These are phyloP conservation scores for Toxostoma redivivum DNA, from an alignment of 2,113 vertebrate genomes.

Conservation along the genomic window DNA sequence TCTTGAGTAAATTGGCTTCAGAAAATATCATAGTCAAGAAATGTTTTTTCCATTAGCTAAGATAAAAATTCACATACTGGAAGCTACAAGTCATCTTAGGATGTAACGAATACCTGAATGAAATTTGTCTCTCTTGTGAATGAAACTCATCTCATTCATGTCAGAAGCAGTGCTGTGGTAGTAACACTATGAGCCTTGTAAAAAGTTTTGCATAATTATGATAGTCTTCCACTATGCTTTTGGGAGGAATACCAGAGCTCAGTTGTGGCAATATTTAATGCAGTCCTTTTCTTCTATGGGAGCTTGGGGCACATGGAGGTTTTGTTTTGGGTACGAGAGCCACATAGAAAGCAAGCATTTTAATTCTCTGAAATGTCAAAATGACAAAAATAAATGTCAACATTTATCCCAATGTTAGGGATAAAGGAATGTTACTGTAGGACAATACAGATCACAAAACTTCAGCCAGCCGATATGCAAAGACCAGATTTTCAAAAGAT, in stretches of 20 bases:
- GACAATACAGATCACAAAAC: background rate
- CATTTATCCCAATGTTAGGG: background rate
- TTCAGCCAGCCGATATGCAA: background rate
- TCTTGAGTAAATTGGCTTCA: background rate
- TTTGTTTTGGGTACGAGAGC: background rate
- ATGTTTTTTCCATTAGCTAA: background rate
- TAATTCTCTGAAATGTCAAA: background rate
- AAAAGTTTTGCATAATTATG: background rate
- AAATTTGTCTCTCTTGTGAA: background rate
- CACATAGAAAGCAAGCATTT: rapidly evolving
- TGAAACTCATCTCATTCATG: conserved; percentile 17
- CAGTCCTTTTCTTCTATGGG: background rate
- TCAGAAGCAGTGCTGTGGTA: background rate
- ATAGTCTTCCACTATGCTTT: background rate
- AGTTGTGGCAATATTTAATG: background rate
- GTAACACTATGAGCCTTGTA: background rate
- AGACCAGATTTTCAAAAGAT: background rate
- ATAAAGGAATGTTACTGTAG: background rate
- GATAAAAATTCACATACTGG: background rate
- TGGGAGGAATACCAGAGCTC: background rate
- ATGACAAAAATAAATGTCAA: background rate
- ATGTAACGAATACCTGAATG: background rate
- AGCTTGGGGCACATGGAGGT: background rate
- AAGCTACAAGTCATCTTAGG: background rate
- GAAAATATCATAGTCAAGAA: background rate